Evolutionary conservation across 2,797 vertebrate genomes (phyloP).

Genomic region (Pipistrellus kuhlii): DNA sequence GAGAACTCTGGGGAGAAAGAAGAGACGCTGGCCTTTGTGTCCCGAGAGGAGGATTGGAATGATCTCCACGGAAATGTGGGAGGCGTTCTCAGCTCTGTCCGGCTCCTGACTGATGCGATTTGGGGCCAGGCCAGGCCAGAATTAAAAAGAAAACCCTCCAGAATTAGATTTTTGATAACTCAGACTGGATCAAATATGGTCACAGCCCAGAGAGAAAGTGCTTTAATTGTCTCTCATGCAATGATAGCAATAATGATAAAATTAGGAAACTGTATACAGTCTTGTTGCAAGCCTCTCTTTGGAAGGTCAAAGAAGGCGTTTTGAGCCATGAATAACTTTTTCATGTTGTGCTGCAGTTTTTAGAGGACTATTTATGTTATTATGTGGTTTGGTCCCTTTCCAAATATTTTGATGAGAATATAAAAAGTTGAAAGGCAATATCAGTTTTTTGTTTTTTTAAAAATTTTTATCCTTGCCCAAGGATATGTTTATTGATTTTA

Average conservation of each 20-base stretch:
- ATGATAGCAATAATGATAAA: conserved; percentile 32
- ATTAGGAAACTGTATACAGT: conserved; percentile 32
- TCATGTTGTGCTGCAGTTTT: background rate
- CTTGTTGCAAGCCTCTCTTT: background rate
- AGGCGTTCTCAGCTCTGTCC: conserved; percentile 40
- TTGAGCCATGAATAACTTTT: background rate
- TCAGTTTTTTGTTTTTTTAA: background rate
- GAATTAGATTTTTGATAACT: conserved; percentile 71
- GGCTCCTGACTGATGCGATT: background rate
- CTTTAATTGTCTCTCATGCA: conserved; percentile 41
- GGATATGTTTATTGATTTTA: background rate
- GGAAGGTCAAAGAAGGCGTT: conserved; percentile 65
- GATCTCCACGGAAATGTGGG: background rate
- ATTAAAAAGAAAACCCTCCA: conserved; percentile 52
- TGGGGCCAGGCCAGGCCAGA: conserved; percentile 48
- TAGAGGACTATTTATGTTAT: conserved; percentile 40
- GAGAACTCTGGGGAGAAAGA: conserved; percentile 12
- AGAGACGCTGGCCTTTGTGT: background rate
- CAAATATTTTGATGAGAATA: conserved; percentile 60
- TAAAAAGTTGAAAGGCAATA: background rate
- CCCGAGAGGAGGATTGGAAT: background rate
- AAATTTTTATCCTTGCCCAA: background rate
- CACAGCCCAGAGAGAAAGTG: conserved; percentile 52
- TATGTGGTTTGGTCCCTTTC: conserved; percentile 52
- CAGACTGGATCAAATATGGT: conserved; percentile 28